phyloP scores from a whole-genome alignment of 2,113 vertebrate genomes.

The Cercopithecus mona region DNA sequence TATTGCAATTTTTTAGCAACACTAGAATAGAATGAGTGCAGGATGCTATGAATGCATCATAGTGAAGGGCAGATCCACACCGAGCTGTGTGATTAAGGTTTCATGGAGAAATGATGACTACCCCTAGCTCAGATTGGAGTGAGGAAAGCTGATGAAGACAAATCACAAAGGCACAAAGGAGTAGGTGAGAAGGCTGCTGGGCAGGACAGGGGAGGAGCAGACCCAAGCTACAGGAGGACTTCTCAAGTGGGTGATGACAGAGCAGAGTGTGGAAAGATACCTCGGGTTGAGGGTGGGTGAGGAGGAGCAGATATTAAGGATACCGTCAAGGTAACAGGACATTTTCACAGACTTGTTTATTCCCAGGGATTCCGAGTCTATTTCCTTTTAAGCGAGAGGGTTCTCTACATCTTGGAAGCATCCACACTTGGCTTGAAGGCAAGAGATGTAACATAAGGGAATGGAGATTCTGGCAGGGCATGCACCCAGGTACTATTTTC shows the following conservation, averaged over 20 bases:
- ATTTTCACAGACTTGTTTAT: background rate
- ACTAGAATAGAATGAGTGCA: background rate
- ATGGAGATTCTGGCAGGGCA: background rate
- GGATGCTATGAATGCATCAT: background rate
- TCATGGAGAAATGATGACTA: background rate
- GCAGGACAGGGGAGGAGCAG: too few relatives aligned
- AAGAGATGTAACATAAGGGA: background rate
- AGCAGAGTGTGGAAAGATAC: background rate
- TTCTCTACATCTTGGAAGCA: background rate
- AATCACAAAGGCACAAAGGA: background rate
- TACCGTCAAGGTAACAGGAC: background rate
- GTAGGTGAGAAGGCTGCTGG: background rate
- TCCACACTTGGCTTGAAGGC: background rate
- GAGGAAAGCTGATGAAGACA: background rate
- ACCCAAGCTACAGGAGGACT: background rate
- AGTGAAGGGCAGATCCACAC: background rate
- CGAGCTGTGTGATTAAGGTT: background rate
- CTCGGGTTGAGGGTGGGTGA: background rate
- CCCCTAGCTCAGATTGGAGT: background rate
- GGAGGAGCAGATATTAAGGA: background rate
- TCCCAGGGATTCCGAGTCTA: background rate
- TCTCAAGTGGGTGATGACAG: background rate
- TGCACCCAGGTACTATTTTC: too few relatives aligned
- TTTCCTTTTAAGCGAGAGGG: background rate
- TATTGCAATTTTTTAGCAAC: background rate